A percentile compares a stretch with the other conserved stretches of the same genome.
These are phyloP conservation scores for Rotaria sp. DNA, from an alignment of 2,888 invertebrate genomes.

Conservation along the genomic window DNA sequence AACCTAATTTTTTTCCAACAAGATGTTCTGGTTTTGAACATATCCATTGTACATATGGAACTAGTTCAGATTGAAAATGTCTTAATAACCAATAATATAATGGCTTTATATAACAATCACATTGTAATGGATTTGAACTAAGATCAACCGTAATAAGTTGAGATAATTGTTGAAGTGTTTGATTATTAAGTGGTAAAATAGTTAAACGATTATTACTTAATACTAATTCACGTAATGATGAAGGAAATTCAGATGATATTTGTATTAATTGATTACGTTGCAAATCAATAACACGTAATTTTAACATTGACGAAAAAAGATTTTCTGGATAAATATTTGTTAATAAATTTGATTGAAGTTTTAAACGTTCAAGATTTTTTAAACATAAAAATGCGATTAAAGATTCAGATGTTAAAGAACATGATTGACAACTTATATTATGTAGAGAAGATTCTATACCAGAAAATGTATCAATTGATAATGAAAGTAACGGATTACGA, in stretches of 20 bases:
- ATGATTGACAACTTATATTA: constrained; percentile 19
- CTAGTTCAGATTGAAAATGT: constrained; percentile 11
- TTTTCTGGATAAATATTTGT: neutral
- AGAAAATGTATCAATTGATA: neutral
- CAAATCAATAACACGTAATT: constrained; percentile 3
- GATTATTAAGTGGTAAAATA: neutral
- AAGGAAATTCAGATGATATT: neutral
- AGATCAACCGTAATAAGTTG: constrained; percentile 13
- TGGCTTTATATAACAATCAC: constrained; percentile 16
- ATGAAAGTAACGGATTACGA: neutral
- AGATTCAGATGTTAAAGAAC: neutral
- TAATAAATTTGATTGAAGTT: neutral
- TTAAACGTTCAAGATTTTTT: constrained; percentile 9
- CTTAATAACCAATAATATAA: constrained; percentile 5
- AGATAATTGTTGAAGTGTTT: neutral
- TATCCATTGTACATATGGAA: constrained; percentile 2
- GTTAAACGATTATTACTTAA: neutral
- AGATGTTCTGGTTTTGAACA: neutral
- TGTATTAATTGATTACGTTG: constrained; percentile 6
- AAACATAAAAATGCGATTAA: neutral
- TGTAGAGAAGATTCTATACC: neutral
- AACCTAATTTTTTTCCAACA: neutral
- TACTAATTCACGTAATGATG: neutral
- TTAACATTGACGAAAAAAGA: neutral
- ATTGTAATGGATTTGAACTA: constrained; percentile 7